phyloP scores from a whole-genome alignment of 2,797 vertebrate species.

The Lates japonicus region DNA sequence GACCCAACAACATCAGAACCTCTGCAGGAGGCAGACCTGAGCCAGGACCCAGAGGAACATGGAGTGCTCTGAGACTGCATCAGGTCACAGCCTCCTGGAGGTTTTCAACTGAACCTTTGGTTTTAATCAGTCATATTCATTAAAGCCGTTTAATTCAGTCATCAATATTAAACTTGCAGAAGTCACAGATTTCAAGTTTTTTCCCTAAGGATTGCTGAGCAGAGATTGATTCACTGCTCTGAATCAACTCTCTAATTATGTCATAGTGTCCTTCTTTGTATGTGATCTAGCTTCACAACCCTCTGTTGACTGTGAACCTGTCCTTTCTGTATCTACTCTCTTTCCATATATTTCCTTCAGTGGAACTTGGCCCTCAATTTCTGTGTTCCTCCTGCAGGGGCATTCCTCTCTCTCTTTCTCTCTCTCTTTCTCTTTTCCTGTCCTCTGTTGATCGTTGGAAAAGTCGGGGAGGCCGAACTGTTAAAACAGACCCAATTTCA shows the following conservation, averaged over 20 bases:
- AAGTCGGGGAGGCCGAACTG: slow-evolving; percentile 39
- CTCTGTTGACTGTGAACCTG: slow-evolving; percentile 4
- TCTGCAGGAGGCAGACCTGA: slow-evolving; percentile 71
- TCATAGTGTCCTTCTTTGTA: neutral
- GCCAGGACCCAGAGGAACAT: slow-evolving; percentile 72
- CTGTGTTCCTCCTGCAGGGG: slow-evolving; percentile 91
- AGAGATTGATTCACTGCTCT: neutral
- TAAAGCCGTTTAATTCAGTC: slow-evolving; percentile 48
- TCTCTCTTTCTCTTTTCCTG: slow-evolving; percentile 35
- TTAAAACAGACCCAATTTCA: slow-evolving; percentile 45
- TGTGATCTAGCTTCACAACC: neutral
- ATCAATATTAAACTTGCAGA: slow-evolving; percentile 30
- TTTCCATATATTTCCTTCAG: slow-evolving; percentile 33
- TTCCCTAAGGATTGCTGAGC: neutral
- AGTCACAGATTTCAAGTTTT: slow-evolving; percentile 20
- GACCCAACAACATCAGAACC: slow-evolving; percentile 79
- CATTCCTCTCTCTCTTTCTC: slow-evolving; percentile 83
- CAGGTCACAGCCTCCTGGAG: slow-evolving; percentile 58
- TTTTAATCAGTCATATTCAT: slow-evolving; percentile 54
- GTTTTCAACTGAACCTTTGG: slow-evolving; percentile 44
- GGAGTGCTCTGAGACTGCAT: slow-evolving; percentile 53
- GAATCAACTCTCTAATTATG: slow-evolving; percentile 4
- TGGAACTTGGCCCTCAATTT: slow-evolving; percentile 86
- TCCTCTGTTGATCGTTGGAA: slow-evolving; percentile 46
- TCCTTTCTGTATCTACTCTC: slow-evolving; percentile 29